A percentile compares a stretch with the other conserved stretches of the same genome.
phyloP scores from a whole-genome alignment of 2,888 invertebrate species.

The Xestia rhomboidea region DNA sequence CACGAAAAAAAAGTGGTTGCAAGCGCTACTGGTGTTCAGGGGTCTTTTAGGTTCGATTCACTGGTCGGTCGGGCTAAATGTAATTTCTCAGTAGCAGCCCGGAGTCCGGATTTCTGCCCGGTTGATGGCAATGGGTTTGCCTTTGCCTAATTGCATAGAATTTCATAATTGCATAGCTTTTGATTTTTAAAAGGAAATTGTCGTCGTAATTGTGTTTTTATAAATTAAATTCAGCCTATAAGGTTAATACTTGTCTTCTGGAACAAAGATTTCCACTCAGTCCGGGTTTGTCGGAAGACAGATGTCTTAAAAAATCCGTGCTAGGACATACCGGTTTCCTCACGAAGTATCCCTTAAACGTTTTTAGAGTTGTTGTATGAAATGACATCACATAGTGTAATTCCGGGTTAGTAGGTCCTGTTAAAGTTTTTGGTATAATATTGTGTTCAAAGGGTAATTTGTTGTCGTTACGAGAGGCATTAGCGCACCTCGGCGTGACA shows the following conservation, averaged over 20 bases:
- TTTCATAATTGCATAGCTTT: no score
- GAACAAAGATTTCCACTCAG: neutral
- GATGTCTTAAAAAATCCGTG: neutral
- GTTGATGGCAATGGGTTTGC: no score
- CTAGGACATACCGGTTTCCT: neutral
- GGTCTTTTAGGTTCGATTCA: neutral
- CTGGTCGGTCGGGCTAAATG: no score
- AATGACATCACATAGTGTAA: neutral
- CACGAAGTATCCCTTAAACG: neutral
- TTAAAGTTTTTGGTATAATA: slow-evolving; percentile 37
- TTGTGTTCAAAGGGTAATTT: slow-evolving; percentile 31
- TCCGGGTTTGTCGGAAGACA: neutral
- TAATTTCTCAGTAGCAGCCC: no score
- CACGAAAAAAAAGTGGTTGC: neutral
- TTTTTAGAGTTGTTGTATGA: neutral
- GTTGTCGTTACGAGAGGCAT: slow-evolving; percentile 37
- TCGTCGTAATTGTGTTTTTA: no score
- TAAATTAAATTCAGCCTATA: neutral
- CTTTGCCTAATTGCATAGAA: no score
- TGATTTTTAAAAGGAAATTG: no score
- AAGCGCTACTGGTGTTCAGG: neutral
- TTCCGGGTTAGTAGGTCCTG: slow-evolving; percentile 19
- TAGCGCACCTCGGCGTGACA: slow-evolving; percentile 24
- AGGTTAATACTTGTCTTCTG: neutral
- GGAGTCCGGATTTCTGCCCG: no score